Percentiles rank a stretch among this genome's conserved stretches.
phyloP scores from a whole-genome alignment of 2,888 invertebrate genomes.

The Zhengitettix transpicula region DNA sequence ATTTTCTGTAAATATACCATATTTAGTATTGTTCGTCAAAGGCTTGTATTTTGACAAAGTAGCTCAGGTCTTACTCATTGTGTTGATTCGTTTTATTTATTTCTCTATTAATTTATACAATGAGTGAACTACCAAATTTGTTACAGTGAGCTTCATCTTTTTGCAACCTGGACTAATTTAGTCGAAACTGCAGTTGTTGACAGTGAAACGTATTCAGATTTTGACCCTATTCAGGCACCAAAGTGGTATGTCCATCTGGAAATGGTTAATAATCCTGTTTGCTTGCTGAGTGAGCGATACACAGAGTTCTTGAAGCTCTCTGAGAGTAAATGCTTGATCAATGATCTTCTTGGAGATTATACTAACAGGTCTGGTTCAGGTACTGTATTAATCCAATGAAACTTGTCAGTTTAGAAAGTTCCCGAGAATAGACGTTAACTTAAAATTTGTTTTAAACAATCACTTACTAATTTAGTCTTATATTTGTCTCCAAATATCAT shows the following conservation, averaged over 20 bases:
- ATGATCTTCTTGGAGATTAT: slow-evolving; percentile 38
- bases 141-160: slow-evolving; percentile 49
- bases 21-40: too few relatives aligned
- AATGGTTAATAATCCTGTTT: slow-evolving; percentile 50
- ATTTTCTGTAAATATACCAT: too few relatives aligned
- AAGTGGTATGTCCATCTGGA: slow-evolving; percentile 57
- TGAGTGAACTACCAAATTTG: background rate
- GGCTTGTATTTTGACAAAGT: too few relatives aligned
- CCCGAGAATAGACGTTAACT: too few relatives aligned
- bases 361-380: slow-evolving; percentile 19
- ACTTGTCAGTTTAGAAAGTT: background rate
- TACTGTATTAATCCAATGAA: background rate
- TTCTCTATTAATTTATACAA: background rate
- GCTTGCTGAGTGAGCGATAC: slow-evolving; percentile 61
- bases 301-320: slow-evolving; percentile 52
- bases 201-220: slow-evolving; percentile 71
- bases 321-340: slow-evolving; percentile 22
- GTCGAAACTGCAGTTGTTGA: slow-evolving; percentile 77
- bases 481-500: too few relatives aligned
- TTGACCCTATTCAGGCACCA: slow-evolving; percentile 63
- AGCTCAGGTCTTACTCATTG: too few relatives aligned
- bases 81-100: background rate
- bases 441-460: too few relatives aligned
- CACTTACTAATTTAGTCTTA: too few relatives aligned
- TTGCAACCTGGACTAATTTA: slow-evolving; percentile 74